phyloP scores from a whole-genome alignment of 2,797 vertebrate species.

The Anguilla pacifica region DNA sequence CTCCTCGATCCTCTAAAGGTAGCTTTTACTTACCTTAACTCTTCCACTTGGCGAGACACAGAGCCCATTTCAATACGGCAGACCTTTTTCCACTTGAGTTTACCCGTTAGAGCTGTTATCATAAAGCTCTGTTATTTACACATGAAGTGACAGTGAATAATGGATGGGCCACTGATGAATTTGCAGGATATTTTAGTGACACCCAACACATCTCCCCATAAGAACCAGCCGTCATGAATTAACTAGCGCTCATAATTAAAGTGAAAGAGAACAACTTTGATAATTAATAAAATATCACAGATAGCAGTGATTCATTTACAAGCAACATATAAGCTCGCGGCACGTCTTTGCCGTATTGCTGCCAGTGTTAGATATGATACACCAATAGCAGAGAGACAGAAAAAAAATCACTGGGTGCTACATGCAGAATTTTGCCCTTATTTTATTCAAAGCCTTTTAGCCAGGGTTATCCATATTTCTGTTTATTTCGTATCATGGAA shows the following conservation, averaged over 20 bases:
- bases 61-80: slow-evolving; percentile 63
- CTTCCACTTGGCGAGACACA: slow-evolving; percentile 73
- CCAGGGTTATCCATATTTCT: slow-evolving; percentile 23
- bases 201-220: slow-evolving; percentile 61
- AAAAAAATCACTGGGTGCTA: neutral
- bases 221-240: slow-evolving; percentile 59
- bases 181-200: slow-evolving; percentile 73
- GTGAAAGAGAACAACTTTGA: slow-evolving; percentile 63
- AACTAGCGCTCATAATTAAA: slow-evolving; percentile 73
- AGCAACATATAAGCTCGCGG: slow-evolving; percentile 52
- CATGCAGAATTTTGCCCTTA: neutral
- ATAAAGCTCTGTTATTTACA: slow-evolving; percentile 73
- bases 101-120: slow-evolving; percentile 70
- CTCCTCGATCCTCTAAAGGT: slow-evolving; percentile 75
- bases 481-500: slow-evolving; percentile 43
- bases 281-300: slow-evolving; percentile 70
- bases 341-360: slow-evolving; percentile 40
- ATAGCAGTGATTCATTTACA: slow-evolving; percentile 54
- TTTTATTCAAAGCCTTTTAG: slow-evolving; percentile 18
- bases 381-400: slow-evolving; percentile 14
- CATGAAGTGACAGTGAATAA: slow-evolving; percentile 72
- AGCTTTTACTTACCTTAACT: slow-evolving; percentile 93
- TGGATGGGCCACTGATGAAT: slow-evolving; percentile 71
- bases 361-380: slow-evolving; percentile 26
- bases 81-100: slow-evolving; percentile 79